Evolutionary conservation across 2,113 vertebrate species (phyloP).

Genomic region (Tragelaphus strepsiceros): DNA sequence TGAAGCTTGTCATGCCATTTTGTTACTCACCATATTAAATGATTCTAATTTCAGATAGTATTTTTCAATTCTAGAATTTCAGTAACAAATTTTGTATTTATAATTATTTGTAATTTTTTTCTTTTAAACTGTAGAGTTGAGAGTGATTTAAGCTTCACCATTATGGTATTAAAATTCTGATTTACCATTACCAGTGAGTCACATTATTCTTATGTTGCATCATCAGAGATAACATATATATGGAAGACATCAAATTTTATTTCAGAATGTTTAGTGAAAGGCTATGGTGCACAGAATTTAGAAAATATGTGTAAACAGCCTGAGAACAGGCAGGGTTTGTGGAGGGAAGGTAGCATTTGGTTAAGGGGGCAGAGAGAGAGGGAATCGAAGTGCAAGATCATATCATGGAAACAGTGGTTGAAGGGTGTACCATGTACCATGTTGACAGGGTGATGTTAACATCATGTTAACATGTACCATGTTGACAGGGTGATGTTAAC

Average conservation of each 20-base stretch:
- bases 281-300: background rate
- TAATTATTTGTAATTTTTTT: background rate
- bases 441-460: too few relatives aligned
- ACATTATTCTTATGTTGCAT: background rate
- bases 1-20: background rate
- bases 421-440: too few relatives aligned
- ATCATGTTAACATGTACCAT: too few relatives aligned
- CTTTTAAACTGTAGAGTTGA: background rate
- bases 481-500: too few relatives aligned
- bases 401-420: background rate
- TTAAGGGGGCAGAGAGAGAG: background rate
- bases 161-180: background rate
- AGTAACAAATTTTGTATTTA: background rate
- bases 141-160: background rate
- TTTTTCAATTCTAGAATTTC: background rate
- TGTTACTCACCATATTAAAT: background rate
- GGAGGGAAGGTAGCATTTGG: background rate
- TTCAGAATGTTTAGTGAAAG: background rate
- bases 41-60: background rate
- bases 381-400: rapidly evolving
- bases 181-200: background rate
- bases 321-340: background rate
- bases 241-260: background rate
- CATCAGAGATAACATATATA: background rate
- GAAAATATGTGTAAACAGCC: too few relatives aligned